A percentile compares a stretch with the other conserved stretches of the same genome.
phyloP scores from a whole-genome alignment of 2,113 vertebrate species.

The Neoarius graeffei region DNA sequence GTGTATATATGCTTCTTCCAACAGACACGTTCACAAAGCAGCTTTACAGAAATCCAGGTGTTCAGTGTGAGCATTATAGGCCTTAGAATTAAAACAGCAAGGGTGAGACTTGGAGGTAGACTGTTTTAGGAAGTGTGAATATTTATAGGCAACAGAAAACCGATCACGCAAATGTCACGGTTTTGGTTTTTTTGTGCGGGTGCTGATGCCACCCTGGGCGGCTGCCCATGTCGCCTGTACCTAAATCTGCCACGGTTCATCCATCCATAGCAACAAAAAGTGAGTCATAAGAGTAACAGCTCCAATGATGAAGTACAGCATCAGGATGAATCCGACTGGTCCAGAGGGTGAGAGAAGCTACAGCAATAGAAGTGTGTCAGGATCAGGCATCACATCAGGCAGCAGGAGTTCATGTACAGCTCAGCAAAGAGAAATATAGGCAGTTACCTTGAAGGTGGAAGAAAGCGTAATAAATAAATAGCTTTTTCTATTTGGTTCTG shows the following conservation, averaged over 20 bases:
- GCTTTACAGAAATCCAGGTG: neutral
- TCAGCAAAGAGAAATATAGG: too few relatives aligned
- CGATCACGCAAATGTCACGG: too few relatives aligned
- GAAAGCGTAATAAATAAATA: neutral
- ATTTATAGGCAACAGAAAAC: too few relatives aligned
- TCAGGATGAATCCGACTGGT: neutral
- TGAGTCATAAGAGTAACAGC: too few relatives aligned
- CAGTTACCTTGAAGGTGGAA: neutral
- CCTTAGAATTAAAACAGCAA: neutral
- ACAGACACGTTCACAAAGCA: neutral
- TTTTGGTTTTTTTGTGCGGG: too few relatives aligned
- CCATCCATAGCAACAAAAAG: too few relatives aligned
- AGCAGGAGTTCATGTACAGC: neutral
- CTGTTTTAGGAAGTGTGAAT: too few relatives aligned
- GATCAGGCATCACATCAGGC: neutral
- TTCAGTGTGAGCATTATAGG: neutral
- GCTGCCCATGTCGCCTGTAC: too few relatives aligned
- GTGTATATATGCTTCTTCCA: neutral
- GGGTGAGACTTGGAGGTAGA: too few relatives aligned
- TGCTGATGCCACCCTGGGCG: too few relatives aligned
- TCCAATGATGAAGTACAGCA: neutral
- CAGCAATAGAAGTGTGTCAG: neutral
- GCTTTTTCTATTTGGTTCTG: neutral
- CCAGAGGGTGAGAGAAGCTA: neutral
- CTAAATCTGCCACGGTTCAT: too few relatives aligned